These are phyloP conservation scores for Callocephalon fimbriatum DNA, from an alignment of 2,113 vertebrate species.

Conservation along the genomic window DNA sequence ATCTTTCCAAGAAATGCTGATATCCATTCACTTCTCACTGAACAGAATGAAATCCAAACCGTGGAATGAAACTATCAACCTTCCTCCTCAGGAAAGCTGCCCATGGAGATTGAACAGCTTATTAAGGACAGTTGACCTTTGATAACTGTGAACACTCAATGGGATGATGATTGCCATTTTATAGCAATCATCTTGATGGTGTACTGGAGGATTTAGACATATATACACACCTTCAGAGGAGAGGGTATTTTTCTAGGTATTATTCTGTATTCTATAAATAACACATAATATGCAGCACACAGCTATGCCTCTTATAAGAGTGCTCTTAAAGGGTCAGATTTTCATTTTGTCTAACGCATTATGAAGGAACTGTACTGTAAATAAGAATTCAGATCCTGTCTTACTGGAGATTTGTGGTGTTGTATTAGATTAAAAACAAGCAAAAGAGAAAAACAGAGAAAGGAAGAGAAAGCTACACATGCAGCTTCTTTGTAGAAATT, in stretches of 20 bases:
- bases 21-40: not conserved
- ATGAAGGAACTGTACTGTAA: not conserved
- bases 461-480: not conserved
- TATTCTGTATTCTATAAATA: not conserved
- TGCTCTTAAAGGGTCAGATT: not conserved
- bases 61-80: not conserved
- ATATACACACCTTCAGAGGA: not conserved
- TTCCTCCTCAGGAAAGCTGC: not conserved
- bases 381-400: not conserved
- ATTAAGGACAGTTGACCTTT: not conserved
- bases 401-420: not conserved
- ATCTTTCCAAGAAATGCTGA: not conserved
- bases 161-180: not conserved
- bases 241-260: not conserved
- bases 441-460: not conserved
- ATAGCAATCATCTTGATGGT: not conserved
- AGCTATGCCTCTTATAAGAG: not conserved
- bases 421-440: not conserved
- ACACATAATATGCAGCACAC: not conserved
- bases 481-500: not conserved
- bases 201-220: not conserved
- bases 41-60: not conserved
- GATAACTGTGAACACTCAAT: not conserved
- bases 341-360: not conserved
- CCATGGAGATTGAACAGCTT: not conserved